Conservation (phyloP, 1,140 invertebrate species). For the Ceratina calcarata region DNA sequence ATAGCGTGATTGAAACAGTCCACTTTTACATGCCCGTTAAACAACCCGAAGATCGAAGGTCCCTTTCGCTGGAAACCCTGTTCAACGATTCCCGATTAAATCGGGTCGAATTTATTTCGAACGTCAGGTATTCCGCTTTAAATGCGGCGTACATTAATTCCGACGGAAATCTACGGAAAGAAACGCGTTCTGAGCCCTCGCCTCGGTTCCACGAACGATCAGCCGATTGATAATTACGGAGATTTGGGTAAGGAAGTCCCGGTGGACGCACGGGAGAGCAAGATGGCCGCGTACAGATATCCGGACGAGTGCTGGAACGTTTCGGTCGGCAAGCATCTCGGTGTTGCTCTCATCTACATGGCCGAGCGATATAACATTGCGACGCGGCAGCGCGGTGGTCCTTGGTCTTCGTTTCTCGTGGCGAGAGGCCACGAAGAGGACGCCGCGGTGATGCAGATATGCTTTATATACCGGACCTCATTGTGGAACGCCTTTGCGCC, state of each 20-base stretch:
- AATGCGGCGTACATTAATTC: conserved; percentile 12
- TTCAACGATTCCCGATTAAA: background rate
- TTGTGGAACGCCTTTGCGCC: conserved; percentile 65
- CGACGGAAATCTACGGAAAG: background rate
- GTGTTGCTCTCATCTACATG: conserved; percentile 55
- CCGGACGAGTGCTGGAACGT: conserved; percentile 45
- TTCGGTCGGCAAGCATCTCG: conserved; percentile 15
- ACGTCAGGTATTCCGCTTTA: conserved; percentile 9
- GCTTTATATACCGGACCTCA: conserved; percentile 63
- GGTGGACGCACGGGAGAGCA: conserved; percentile 29
- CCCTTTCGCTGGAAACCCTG: background rate
- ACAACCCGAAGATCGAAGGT: background rate
- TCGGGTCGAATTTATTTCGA: conserved; percentile 10
- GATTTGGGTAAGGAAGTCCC: conserved; percentile 45
- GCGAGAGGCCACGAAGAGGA: conserved; percentile 49
- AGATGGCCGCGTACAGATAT: conserved; percentile 54
- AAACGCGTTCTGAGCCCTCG: background rate
- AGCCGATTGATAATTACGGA: conserved; percentile 57
- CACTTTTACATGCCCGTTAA: too few species aligned
- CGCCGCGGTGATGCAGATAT: conserved; percentile 58
- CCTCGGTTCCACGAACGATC: conserved; percentile 41
- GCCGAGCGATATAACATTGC: conserved; percentile 59
- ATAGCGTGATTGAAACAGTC: background rate
- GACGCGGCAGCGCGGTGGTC: conserved; percentile 41
- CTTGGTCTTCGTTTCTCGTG: conserved; percentile 17